phyloP scores from a whole-genome alignment of 2,888 invertebrate species.

The Dynastes hyllus region DNA sequence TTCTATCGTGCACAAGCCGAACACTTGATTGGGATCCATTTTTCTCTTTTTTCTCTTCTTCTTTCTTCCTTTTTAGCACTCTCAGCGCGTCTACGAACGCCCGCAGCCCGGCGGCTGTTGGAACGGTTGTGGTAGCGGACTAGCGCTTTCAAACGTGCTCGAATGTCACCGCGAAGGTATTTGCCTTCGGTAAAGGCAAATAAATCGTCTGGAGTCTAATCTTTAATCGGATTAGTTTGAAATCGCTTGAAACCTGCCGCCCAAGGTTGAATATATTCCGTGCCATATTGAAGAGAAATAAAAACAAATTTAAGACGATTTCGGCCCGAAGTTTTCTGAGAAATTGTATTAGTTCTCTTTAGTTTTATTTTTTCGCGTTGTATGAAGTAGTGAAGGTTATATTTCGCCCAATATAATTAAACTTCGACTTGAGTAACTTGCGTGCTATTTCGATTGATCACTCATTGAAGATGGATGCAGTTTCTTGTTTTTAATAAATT shows the following conservation, averaged over 20 bases:
- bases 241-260: slow-evolving; percentile 10
- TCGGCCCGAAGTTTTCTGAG: background rate
- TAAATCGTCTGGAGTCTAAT: slow-evolving; percentile 39
- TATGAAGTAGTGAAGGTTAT: too few relatives aligned
- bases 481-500: too few relatives aligned
- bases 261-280: background rate
- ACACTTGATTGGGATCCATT: slow-evolving; percentile 42
- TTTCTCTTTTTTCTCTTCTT: slow-evolving; percentile 15
- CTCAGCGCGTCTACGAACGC: slow-evolving; percentile 21
- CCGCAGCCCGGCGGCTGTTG: background rate
- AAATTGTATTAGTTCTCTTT: slow-evolving; percentile 4
- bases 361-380: too few relatives aligned
- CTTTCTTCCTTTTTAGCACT: background rate
- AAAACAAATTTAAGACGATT: slow-evolving; percentile 10
- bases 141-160: slow-evolving; percentile 36
- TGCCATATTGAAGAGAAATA: slow-evolving; percentile 5
- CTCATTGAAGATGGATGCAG: too few relatives aligned
- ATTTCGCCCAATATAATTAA: too few relatives aligned
- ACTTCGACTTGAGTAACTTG: too few relatives aligned
- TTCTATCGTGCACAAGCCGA: background rate
- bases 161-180: slow-evolving; percentile 36
- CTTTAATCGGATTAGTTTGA: slow-evolving; percentile 39
- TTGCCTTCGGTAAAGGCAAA: slow-evolving; percentile 36
- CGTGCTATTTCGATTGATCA: too few relatives aligned
- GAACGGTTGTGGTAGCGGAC: background rate